Evolutionary conservation across 2,113 vertebrate species (phyloP), one percentile per base, ranked within the genome.

Genomic region (Cyphomyrus plagiostoma): DNA sequence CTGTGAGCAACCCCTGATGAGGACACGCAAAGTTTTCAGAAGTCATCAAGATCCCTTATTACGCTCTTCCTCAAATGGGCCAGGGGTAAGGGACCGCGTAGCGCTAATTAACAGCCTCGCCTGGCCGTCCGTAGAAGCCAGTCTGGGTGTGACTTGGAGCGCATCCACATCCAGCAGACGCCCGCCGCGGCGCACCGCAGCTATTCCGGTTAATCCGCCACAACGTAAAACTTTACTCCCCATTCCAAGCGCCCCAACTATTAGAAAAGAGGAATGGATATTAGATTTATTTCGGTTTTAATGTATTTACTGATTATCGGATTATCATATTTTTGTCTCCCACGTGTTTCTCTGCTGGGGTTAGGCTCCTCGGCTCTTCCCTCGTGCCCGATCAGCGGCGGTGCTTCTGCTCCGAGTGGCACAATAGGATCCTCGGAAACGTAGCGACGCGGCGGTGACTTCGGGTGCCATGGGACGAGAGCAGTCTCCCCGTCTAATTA

Each of bases 21-120:
- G 74, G 52, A 77, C 7, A 77, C n/a, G 45, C 19, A 21, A 48
- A 89, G 49, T 80, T 80, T 89, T 89, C 70, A 89, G 70, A 89
- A 89, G 46, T 56, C 49, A 45, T 52, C n/a, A 42, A 56, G 80
- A 88, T 49, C 88, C 26, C 46, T 30, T 82, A 39, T 42, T 42
- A 56, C 26, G 49, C 46, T 45, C 19, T 53, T 89, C 49, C 48
- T 42, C 19, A 89, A 49, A 56, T 8, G 70, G 62, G 58, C 45
- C 17, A 46, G 21, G 53, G 87, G 87, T 42, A 45, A 58, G 52
- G 86, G 58, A 48, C 19, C 23, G 15, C n/a, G n/a, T 23, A 89
- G n/a, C 46, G 19, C 15, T 89, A 50, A 80, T 52, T 89, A 50
- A 70, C 45, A 26, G 49, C 19, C 49, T 30, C 35, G 50, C 26